Evolutionary conservation across 2,113 vertebrate species (phyloP).

Genomic region (Anseranas semipalmata): DNA sequence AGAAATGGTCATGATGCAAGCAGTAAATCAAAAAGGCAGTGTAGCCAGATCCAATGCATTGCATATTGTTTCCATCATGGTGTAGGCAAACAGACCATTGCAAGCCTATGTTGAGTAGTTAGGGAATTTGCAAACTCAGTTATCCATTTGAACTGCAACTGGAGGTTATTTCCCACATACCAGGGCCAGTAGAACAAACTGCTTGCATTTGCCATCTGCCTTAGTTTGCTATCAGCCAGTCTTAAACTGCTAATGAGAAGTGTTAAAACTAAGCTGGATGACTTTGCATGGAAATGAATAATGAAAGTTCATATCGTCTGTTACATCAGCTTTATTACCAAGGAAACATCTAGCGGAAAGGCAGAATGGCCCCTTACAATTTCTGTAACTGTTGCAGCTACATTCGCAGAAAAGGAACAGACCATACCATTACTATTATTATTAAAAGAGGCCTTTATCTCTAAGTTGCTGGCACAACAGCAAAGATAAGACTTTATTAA

Average conservation of each 20-base stretch:
- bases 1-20: background rate
- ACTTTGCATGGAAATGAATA: background rate
- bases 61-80: background rate
- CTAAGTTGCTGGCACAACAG: background rate
- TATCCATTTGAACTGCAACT: background rate
- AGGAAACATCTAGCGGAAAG: constrained; percentile 16
- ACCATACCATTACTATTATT: background rate
- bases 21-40: background rate
- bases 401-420: background rate
- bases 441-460: background rate
- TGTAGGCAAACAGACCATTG: background rate
- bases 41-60: background rate
- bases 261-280: background rate
- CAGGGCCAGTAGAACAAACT: constrained; percentile 1
- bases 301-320: constrained; percentile 25
- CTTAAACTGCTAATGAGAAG: constrained; percentile 26
- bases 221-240: background rate
- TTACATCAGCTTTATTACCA: constrained; percentile 7
- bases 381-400: constrained; percentile 2
- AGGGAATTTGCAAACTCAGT: background rate
- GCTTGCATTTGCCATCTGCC: constrained; percentile 32
- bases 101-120: background rate
- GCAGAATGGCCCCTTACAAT: background rate
- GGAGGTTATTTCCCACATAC: background rate
- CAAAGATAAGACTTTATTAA: background rate